Evolutionary conservation across 2,888 invertebrate species (phyloP).

Genomic region (Chaetogeoica ovagalla): DNA sequence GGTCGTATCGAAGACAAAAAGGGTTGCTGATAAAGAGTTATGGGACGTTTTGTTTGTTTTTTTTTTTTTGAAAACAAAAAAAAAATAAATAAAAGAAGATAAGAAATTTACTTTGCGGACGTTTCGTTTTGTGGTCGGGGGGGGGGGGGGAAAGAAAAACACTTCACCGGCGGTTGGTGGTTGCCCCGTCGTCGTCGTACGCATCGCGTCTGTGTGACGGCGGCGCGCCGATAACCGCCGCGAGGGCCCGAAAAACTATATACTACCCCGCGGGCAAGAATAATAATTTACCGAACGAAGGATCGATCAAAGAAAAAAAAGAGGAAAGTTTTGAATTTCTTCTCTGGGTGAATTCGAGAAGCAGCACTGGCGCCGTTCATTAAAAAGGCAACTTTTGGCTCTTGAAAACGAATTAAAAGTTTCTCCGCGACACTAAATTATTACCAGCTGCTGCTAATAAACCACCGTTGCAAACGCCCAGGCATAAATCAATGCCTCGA

Average conservation of each 20-base stretch:
- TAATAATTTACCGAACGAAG: slow-evolving; percentile 47
- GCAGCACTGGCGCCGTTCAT: slow-evolving; percentile 28
- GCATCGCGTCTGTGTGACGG: background rate
- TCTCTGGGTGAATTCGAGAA: background rate
- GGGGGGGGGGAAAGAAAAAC: background rate
- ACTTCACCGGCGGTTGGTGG: background rate
- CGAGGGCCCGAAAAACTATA: too few relatives aligned
- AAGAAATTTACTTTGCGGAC: slow-evolving; percentile 45
- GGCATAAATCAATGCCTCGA: slow-evolving; percentile 47
- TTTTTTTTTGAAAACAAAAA: slow-evolving; percentile 15
- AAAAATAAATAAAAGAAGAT: slow-evolving; percentile 15
- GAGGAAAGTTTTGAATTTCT: slow-evolving; percentile 52
- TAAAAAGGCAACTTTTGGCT: slow-evolving; percentile 40
- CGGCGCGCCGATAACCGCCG: too few relatives aligned
- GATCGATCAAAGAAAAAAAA: slow-evolving; percentile 50
- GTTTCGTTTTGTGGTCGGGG: slow-evolving; percentile 11
- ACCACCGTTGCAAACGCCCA: slow-evolving; percentile 11
- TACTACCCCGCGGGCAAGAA: background rate
- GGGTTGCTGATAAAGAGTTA: slow-evolving; percentile 52
- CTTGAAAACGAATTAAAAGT: slow-evolving; percentile 51
- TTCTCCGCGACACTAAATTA: slow-evolving; percentile 47
- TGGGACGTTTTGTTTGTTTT: too few relatives aligned
- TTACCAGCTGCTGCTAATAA: slow-evolving; percentile 42
- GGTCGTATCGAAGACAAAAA: slow-evolving; percentile 36
- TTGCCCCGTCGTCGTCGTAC: too few relatives aligned